Percentiles rank a stretch among this genome's conserved stretches.
Evolutionary conservation across 2,888 invertebrate species (phyloP).

Genomic region (Stenotaenia linearis): DNA sequence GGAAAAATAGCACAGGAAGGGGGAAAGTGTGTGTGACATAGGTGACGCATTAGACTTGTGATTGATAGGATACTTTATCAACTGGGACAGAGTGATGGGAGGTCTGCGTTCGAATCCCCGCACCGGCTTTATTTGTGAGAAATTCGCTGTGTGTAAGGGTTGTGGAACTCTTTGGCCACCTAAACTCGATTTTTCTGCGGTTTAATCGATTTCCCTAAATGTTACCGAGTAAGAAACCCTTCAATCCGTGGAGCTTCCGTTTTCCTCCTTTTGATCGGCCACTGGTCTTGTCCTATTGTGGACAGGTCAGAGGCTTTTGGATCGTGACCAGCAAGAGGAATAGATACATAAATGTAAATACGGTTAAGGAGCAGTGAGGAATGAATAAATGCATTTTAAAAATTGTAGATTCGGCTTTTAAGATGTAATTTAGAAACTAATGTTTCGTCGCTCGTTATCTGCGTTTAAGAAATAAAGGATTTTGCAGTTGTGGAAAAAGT

Average conservation of each 20-base stretch:
- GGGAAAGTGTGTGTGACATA: neutral
- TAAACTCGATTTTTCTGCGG: neutral
- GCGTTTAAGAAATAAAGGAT: neutral
- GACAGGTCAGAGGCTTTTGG: neutral
- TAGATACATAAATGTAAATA: neutral
- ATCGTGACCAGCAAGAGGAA: neutral
- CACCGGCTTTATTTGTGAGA: neutral
- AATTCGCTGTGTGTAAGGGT: neutral
- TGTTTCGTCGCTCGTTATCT: neutral
- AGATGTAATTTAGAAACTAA: no score
- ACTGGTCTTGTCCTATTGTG: neutral
- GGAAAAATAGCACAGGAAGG: neutral
- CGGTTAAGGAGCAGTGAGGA: neutral
- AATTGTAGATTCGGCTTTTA: neutral
- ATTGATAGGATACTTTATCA: neutral
- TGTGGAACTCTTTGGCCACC: neutral
- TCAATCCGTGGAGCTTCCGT: neutral
- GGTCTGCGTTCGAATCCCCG: neutral
- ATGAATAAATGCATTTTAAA: neutral
- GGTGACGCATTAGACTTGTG: neutral
- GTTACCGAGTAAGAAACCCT: neutral
- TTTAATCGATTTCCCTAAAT: neutral
- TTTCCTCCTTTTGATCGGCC: neutral
- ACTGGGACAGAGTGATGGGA: neutral
- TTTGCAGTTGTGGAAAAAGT: neutral